Percentiles rank a stretch among this genome's conserved stretches.
Conservation (phyloP, 2,797 vertebrate species). For the Sebastes aleutianus region DNA sequence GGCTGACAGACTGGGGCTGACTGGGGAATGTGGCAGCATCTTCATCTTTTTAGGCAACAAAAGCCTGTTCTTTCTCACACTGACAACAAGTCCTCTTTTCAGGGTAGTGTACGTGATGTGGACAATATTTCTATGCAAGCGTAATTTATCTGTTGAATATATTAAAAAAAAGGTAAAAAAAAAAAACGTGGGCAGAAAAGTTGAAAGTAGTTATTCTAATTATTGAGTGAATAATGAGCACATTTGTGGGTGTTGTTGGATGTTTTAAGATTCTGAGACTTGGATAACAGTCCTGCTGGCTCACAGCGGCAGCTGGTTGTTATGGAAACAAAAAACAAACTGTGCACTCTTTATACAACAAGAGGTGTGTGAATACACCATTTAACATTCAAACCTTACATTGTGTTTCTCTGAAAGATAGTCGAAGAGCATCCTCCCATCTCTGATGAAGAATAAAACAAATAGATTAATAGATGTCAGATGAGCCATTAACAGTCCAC, state of each 20-base stretch:
- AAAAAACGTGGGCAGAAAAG: not conserved
- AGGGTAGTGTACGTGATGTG: not conserved
- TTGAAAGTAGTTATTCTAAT: not conserved
- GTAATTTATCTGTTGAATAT: not conserved
- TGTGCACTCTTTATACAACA: not conserved
- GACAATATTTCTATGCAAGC: not conserved
- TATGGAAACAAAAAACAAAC: constrained; percentile 57
- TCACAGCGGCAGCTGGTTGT: constrained; percentile 46
- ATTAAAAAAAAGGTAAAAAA: not conserved
- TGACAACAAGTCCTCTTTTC: not conserved
- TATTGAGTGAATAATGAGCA: constrained; percentile 1
- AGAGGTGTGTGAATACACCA: not conserved
- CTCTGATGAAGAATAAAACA: constrained; percentile 74
- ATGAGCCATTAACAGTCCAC: not conserved
- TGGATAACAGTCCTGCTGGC: constrained; percentile 11
- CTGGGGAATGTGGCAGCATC: not conserved
- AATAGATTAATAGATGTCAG: not conserved
- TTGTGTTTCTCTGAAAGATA: constrained; percentile 95
- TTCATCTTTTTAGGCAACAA: constrained; percentile 13
- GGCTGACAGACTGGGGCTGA: constrained; percentile 10
- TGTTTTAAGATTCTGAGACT: constrained; percentile 17
- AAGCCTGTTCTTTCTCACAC: not conserved
- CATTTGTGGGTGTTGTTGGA: constrained; percentile 25
- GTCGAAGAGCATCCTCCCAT: constrained; percentile 95
- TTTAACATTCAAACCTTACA: constrained; percentile 79